Base-by-base conservation (phyloP, 2,888 invertebrate genomes). In the Chalcis sispes region DNA sequence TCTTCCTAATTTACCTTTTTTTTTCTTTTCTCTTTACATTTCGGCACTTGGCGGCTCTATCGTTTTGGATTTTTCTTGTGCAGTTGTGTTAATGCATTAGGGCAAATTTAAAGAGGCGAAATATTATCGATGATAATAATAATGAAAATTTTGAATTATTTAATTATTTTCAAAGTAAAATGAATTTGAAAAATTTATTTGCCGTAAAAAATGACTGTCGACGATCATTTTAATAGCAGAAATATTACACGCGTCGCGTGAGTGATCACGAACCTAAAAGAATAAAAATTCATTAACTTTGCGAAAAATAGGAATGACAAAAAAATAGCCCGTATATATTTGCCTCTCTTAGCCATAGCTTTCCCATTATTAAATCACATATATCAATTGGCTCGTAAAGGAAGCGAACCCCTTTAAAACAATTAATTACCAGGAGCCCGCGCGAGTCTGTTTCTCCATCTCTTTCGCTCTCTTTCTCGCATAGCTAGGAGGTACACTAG, bases 381-480 rank as follows among this genome's bases (percentile, higher is more conserved):
- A 62, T 72, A 75, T 74, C 77, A 77, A 79, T 80, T 77, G 70
- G 77, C 79, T 77, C 80, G 80, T 77, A 80, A 79, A 79, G 79
- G 72, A 80, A 77, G 77, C 79, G 77, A 80, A 77, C 75, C 80
- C 80, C 77, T 73, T 78, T 77, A 73, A 76, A 81, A 79, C 83
- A 81, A 84, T 83, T 84, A 83, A 83, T 83, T 83, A 80, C 66
- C 65, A 27, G 32, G 36, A 40, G 61, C 15, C 36, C 61, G 29
- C 58, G 48, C 46, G n/a, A n/a, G n/a, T n/a, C n/a, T n/a, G n/a
- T n/a, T n/a, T n/a, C n/a, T n/a, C n/a, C n/a, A n/a, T n/a, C n/a
- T n/a, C n/a, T n/a, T n/a, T n/a, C n/a, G n/a, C n/a, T n/a, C n/a
- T n/a, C n/a, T n/a, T n/a, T n/a, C n/a, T 46, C 8, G 59, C 40